Percentiles rank a stretch among this genome's conserved stretches.
These are phyloP conservation scores for Ormyrus rosae DNA, from an alignment of 2,888 invertebrate species.

Conservation along the genomic window DNA sequence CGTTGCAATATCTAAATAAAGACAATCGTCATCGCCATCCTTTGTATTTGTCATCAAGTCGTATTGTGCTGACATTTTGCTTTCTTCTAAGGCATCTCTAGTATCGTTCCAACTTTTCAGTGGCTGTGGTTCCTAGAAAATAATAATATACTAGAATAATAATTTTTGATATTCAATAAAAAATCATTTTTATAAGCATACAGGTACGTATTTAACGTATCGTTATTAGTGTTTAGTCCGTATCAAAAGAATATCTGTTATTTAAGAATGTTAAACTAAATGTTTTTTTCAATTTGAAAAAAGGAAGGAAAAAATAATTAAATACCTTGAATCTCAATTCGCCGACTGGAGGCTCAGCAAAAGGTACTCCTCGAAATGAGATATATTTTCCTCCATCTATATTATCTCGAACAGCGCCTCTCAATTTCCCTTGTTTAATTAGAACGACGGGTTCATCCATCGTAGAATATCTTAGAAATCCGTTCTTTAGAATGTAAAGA, in stretches of 20 bases:
- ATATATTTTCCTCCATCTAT: conserved; percentile 65
- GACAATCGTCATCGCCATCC: conserved; percentile 64
- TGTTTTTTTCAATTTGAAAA: too few species aligned
- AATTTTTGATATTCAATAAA: too few species aligned
- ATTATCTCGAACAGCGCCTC: conserved; percentile 63
- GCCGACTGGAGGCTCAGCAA: conserved; percentile 71
- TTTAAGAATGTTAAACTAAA: too few species aligned
- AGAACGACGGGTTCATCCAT: conserved; percentile 62
- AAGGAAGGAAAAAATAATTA: too few species aligned
- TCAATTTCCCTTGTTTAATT: conserved; percentile 67
- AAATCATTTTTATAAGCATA: too few species aligned
- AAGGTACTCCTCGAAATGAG: conserved; percentile 71
- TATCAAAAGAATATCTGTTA: too few species aligned
- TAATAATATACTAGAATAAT: too few species aligned
- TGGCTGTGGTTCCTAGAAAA: conserved; percentile 72
- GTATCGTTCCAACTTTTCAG: conserved; percentile 74
- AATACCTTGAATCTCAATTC: conserved; percentile 72
- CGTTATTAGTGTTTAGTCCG: too few species aligned
- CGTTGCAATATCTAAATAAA: conserved; percentile 65
- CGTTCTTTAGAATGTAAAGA: too few species aligned
- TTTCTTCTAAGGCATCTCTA: conserved; percentile 73
- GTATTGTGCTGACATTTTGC: conserved; percentile 67
- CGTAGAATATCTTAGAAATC: conserved; percentile 6
- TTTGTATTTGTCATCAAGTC: neutral
- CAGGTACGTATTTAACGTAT: too few species aligned